A percentile compares a stretch with the other conserved stretches of the same genome.
phyloP scores from a whole-genome alignment of 2,113 vertebrate genomes.

The Cyanistes caeruleus region DNA sequence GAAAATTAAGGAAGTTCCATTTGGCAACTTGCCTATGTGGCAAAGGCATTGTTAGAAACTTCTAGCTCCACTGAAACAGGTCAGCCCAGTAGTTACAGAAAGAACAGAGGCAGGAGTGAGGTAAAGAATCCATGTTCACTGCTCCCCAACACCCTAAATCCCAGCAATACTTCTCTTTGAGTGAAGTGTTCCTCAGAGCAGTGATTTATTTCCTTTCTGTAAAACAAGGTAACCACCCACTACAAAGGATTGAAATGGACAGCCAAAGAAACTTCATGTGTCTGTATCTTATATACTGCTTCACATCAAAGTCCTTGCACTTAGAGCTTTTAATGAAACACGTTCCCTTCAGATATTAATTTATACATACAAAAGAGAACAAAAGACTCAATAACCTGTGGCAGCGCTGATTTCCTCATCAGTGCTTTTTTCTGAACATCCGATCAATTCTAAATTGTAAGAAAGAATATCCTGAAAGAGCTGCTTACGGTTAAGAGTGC shows the following conservation, averaged over 20 bases:
- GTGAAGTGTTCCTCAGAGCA: neutral
- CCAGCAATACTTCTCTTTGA: neutral
- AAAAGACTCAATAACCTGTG: constrained; percentile 80
- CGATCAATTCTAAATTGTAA: constrained; percentile 90
- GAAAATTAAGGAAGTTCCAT: neutral
- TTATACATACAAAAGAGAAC: neutral
- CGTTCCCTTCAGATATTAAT: neutral
- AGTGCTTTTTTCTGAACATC: constrained; percentile 86
- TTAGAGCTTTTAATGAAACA: neutral
- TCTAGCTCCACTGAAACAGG: neutral
- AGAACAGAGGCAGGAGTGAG: neutral
- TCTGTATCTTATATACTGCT: neutral
- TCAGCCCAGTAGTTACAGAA: neutral
- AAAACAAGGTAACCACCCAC: neutral
- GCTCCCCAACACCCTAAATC: neutral
- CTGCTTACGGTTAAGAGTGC: constrained; percentile 85
- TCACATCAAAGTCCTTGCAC: neutral
- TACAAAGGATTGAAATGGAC: neutral
- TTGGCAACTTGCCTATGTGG: neutral
- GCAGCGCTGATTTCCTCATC: constrained; percentile 82
- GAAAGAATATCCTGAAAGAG: constrained; percentile 95
- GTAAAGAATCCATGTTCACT: neutral
- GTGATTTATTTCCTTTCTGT: neutral
- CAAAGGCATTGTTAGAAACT: neutral
- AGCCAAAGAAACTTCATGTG: neutral